A percentile compares a stretch with the other conserved stretches of the same genome.
phyloP scores from a whole-genome alignment of 2,113 vertebrate genomes.

The Neofelis nebulosa region DNA sequence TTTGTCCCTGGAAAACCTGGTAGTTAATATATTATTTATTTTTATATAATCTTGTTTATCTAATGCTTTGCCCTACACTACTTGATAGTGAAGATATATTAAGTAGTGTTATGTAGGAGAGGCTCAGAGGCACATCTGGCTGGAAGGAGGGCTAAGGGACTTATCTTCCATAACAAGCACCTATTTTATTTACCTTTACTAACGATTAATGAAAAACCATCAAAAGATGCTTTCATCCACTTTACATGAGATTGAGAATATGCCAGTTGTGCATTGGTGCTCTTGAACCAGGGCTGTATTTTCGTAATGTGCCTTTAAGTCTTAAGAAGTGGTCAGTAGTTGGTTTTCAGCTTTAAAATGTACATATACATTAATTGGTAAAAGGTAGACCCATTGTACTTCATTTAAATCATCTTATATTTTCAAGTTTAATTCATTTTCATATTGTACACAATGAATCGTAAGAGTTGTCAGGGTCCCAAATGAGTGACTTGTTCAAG shows the following conservation, averaged over 20 bases:
- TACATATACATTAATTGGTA: background rate
- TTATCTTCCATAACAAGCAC: background rate
- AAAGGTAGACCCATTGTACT: background rate
- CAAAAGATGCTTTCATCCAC: background rate
- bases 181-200: background rate
- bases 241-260: background rate
- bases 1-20: background rate
- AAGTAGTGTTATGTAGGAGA: background rate
- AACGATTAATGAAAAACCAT: background rate
- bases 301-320: background rate
- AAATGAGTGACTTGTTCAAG: background rate
- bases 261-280: background rate
- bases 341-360: background rate
- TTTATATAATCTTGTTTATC: background rate
- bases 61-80: background rate
- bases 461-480: background rate
- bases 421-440: constrained; percentile 18
- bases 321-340: background rate
- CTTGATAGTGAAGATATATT: background rate
- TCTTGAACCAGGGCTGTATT: background rate
- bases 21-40: too few relatives aligned
- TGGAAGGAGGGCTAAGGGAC: background rate
- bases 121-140: background rate
- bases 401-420: background rate
- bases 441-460: background rate